A percentile compares a stretch with the other conserved stretches of the same genome.
These are phyloP conservation scores for Rhinatrema bivittatum DNA, from an alignment of 2,797 vertebrate species.

Conservation along the genomic window DNA sequence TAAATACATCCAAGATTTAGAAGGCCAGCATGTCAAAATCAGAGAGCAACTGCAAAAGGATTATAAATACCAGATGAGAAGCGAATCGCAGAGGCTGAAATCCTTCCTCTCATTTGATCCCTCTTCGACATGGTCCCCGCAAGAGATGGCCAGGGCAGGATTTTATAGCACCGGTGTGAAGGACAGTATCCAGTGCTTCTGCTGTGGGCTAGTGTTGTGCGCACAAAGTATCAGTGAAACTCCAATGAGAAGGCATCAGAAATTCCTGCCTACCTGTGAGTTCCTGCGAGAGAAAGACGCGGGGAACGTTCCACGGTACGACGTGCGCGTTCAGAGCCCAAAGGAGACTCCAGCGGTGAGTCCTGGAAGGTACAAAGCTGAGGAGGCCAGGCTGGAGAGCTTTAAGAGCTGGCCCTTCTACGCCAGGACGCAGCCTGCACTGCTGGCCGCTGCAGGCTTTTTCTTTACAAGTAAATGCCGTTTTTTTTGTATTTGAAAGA, in stretches of 20 bases:
- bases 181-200: slow-evolving; percentile 13
- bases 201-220: slow-evolving; percentile 17
- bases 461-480: slow-evolving; percentile 17
- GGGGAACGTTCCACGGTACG: slow-evolving; percentile 15
- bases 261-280: slow-evolving; percentile 1
- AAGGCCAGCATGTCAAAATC: slow-evolving; percentile 1
- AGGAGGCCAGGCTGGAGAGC: background rate
- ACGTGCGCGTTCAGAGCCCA: background rate
- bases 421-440: background rate
- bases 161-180: slow-evolving; percentile 10
- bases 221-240: background rate
- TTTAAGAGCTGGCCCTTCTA: background rate
- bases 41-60: slow-evolving; percentile 2
- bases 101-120: background rate
- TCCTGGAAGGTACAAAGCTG: fast-evolving
- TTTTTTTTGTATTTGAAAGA: background rate
- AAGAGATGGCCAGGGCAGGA: slow-evolving; percentile 15
- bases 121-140: background rate
- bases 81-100: slow-evolving; percentile 19
- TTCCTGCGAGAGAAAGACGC: slow-evolving; percentile 17
- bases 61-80: slow-evolving; percentile 28
- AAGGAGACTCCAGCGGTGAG: background rate
- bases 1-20: background rate
- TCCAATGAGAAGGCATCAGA: background rate
- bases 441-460: slow-evolving; percentile 9